Conservation (phyloP, 2,797 vertebrate genomes). For the Gymnothorax reevesii region DNA sequence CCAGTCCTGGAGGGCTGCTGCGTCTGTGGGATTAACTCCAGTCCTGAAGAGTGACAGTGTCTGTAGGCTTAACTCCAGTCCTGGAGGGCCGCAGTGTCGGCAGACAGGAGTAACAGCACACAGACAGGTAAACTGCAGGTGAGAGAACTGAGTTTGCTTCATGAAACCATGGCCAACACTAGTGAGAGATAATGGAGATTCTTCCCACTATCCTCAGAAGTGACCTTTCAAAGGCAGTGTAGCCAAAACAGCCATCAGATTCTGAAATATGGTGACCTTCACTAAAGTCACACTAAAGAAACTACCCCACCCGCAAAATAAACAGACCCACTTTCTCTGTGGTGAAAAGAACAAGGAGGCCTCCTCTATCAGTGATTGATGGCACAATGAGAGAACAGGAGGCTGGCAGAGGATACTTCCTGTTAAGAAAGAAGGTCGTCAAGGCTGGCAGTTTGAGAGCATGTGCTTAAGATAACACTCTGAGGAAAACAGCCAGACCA, state of each 20-base stretch:
- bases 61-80: too few species aligned
- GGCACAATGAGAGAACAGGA: background rate
- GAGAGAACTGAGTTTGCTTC: too few species aligned
- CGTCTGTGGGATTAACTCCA: too few species aligned
- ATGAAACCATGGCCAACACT: too few species aligned
- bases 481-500: background rate
- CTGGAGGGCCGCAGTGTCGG: too few species aligned
- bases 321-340: background rate
- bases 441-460: conserved; percentile 13
- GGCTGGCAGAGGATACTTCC: background rate
- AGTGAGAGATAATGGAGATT: background rate
- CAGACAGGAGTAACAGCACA: too few species aligned
- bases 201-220: background rate
- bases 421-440: conserved; percentile 21
- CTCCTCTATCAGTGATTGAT: background rate
- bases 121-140: too few species aligned
- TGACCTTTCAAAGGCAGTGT: background rate
- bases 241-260: background rate
- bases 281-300: background rate
- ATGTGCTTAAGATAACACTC: background rate
- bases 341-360: background rate
- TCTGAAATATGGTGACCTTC: background rate
- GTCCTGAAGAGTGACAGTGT: too few species aligned
- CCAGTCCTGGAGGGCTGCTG: too few species aligned
- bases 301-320: background rate